phyloP scores from a whole-genome alignment of 2,797 vertebrate species.

The Aphelocoma californica region DNA sequence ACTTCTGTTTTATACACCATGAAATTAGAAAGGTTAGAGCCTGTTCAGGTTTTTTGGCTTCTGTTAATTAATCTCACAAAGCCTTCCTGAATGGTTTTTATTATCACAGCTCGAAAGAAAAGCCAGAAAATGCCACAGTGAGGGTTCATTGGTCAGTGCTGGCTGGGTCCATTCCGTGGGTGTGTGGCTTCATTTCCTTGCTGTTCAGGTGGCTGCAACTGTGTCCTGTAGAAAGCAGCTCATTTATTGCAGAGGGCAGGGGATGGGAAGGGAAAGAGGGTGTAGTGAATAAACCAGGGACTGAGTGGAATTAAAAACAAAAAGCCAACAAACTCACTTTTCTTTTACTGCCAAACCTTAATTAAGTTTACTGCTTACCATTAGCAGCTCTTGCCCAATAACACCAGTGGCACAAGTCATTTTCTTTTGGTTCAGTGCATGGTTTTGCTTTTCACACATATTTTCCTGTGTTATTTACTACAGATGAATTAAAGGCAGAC shows the following conservation, averaged over 20 bases:
- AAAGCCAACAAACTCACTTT: neutral
- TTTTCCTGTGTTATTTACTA: neutral
- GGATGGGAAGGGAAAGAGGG: neutral
- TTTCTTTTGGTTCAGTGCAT: neutral
- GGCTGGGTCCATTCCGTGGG: fast-evolving
- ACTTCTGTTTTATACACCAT: constrained; percentile 9
- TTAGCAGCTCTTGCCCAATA: neutral
- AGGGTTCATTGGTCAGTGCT: neutral
- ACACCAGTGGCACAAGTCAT: neutral
- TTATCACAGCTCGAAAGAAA: neutral
- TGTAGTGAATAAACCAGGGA: neutral
- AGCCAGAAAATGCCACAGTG: neutral
- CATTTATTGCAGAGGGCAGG: neutral
- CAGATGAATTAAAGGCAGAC: neutral
- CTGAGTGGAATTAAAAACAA: neutral
- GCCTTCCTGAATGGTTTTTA: neutral
- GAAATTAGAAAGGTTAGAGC: constrained; percentile 30
- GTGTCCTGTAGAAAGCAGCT: neutral
- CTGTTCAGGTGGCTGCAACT: neutral
- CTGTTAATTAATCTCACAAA: neutral
- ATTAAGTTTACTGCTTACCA: neutral
- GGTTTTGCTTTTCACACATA: neutral
- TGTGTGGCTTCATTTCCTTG: neutral
- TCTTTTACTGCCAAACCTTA: neutral
- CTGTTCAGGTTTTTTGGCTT: neutral